Conservation (phyloP, 2,113 vertebrate genomes). For the Ailurus styani region DNA sequence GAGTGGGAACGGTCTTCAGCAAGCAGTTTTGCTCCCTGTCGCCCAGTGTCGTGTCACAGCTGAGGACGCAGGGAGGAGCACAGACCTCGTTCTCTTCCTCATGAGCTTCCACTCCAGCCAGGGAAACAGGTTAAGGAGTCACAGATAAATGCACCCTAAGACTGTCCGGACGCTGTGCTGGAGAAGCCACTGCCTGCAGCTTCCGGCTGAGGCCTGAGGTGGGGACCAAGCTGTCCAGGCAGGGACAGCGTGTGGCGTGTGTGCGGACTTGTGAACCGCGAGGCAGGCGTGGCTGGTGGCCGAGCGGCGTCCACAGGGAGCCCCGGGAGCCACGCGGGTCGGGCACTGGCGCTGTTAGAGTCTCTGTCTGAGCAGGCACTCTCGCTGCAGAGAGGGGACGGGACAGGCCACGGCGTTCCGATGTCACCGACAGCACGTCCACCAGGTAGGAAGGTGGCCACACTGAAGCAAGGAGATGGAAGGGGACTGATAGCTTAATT, state of each 20-base stretch:
- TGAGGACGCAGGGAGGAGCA: not conserved
- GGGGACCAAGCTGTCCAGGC: not conserved
- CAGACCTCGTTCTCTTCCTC: not conserved
- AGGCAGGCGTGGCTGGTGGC: not conserved
- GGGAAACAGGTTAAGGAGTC: too few species aligned
- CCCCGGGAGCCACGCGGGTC: accelerated
- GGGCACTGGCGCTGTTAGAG: accelerated
- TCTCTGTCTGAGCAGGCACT: not conserved
- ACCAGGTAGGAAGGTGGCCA: too few species aligned
- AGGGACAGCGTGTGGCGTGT: not conserved
- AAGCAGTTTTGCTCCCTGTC: too few species aligned
- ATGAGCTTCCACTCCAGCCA: not conserved
- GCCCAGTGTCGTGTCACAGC: not conserved
- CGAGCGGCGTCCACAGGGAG: not conserved
- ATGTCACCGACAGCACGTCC: accelerated
- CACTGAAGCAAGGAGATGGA: not conserved
- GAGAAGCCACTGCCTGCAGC: not conserved
- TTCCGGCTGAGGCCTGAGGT: not conserved
- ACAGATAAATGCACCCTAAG: not conserved
- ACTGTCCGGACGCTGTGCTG: not conserved
- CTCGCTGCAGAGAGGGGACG: not conserved
- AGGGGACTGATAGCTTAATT: not conserved
- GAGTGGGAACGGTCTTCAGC: not conserved
- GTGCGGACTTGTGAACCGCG: not conserved
- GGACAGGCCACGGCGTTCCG: not conserved